A percentile compares a stretch with the other conserved stretches of the same genome.
phyloP scores from a whole-genome alignment of 92 coral and sea anemone species.

The Ricordea florida region DNA sequence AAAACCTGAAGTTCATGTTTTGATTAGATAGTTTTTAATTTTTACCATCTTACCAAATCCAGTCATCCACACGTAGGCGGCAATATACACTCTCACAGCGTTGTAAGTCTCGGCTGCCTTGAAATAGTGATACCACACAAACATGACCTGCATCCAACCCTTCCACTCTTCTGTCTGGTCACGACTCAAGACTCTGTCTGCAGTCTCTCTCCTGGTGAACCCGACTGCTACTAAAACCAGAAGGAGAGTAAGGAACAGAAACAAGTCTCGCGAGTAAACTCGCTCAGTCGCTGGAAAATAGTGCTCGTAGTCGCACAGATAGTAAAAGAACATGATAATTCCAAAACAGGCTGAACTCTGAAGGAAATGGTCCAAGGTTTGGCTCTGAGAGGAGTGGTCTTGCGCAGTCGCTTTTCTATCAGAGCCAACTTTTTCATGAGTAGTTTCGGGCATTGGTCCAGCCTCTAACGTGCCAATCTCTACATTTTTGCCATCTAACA shows the following conservation, averaged over 20 bases:
- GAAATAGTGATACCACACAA: slow-evolving; percentile 92
- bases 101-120: slow-evolving; percentile 85
- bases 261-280: slow-evolving; percentile 85
- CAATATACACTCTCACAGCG: slow-evolving; percentile 79
- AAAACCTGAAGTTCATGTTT: too few relatives aligned
- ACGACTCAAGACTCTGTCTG: slow-evolving; percentile 66
- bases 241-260: slow-evolving; percentile 63
- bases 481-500: too few relatives aligned
- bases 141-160: slow-evolving; percentile 89
- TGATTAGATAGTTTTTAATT: too few relatives aligned
- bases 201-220: slow-evolving; percentile 58
- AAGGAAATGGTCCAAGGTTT: slow-evolving; percentile 59
- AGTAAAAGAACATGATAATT: slow-evolving; percentile 62
- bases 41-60: slow-evolving; percentile 86
- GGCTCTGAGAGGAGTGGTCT: neutral
- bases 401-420: neutral
- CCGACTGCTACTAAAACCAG: slow-evolving; percentile 67
- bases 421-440: neutral
- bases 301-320: slow-evolving; percentile 83
- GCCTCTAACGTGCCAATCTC: too few relatives aligned
- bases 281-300: slow-evolving; percentile 83
- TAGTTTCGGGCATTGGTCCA: too few relatives aligned
- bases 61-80: slow-evolving; percentile 94
- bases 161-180: slow-evolving; percentile 96
- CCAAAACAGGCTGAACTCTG: slow-evolving; percentile 52